These are phyloP conservation scores for Acrocyrtus sp. DNA, from an alignment of 2,888 invertebrate genomes.

Conservation along the genomic window DNA sequence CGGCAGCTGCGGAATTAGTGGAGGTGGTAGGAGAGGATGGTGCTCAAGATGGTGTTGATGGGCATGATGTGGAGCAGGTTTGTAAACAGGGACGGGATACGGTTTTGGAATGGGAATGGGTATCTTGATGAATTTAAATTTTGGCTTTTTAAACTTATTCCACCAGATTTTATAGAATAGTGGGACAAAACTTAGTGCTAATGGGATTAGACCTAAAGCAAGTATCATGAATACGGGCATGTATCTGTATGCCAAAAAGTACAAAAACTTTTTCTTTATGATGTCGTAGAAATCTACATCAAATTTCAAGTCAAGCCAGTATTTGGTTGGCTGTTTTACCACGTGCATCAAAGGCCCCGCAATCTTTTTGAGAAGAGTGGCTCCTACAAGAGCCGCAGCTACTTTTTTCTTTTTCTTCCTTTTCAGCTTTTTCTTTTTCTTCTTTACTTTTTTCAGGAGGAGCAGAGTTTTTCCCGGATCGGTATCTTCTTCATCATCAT, in stretches of 20 bases:
- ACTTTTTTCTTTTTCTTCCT: conserved; percentile 20
- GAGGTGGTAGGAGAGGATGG: conserved; percentile 5
- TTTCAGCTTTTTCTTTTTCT: conserved; percentile 37
- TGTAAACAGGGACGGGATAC: conserved; percentile 21
- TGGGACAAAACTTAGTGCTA: conserved; percentile 34
- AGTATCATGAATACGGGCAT: conserved; percentile 48
- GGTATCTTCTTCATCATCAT: background rate
- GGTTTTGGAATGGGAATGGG: conserved; percentile 33
- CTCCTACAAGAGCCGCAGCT: conserved; percentile 2
- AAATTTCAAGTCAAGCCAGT: conserved; percentile 54
- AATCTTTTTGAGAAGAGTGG: conserved; percentile 8
- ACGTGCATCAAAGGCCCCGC: conserved; percentile 17
- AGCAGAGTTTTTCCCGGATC: conserved; percentile 13
- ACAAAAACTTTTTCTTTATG: conserved; percentile 48
- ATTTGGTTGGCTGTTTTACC: conserved; percentile 41
- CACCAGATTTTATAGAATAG: conserved; percentile 44
- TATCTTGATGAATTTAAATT: conserved; percentile 33
- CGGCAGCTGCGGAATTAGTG: background rate
- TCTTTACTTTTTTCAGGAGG: conserved; percentile 38
- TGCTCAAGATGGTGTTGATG: conserved; percentile 5
- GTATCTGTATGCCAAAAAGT: conserved; percentile 49
- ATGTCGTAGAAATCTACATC: conserved; percentile 48
- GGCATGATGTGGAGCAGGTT: conserved; percentile 9
- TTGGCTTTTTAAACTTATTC: conserved; percentile 29
- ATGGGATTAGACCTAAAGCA: conserved; percentile 37